phyloP scores from a whole-genome alignment of 2,888 invertebrate species.

The Pocota personata region DNA sequence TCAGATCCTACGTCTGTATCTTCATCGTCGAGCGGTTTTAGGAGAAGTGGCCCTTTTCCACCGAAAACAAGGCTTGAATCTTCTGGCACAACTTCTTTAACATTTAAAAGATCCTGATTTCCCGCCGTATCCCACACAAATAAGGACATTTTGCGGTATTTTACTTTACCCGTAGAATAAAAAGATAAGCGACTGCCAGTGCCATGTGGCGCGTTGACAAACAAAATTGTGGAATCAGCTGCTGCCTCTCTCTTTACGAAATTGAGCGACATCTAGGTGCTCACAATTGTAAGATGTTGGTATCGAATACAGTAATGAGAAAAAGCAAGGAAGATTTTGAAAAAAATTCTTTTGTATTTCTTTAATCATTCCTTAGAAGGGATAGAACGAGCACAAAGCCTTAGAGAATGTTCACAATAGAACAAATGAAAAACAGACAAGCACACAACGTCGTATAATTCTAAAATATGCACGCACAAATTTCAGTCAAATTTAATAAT shows the following conservation, averaged over 20 bases:
- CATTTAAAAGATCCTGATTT: conserved; percentile 76
- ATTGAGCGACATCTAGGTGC: not conserved
- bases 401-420: too few species aligned
- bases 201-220: conserved; percentile 8
- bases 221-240: not conserved
- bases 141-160: conserved; percentile 76
- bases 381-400: too few species aligned
- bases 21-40: conserved; percentile 41
- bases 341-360: too few species aligned
- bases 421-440: too few species aligned
- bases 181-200: not conserved
- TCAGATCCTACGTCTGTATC: conserved; percentile 61
- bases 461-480: too few species aligned
- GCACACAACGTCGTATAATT: too few species aligned
- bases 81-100: not conserved
- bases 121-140: conserved; percentile 80
- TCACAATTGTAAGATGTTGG: not conserved
- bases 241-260: not conserved
- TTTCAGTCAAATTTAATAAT: too few species aligned
- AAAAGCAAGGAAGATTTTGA: not conserved
- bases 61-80: not conserved
- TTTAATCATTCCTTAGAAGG: too few species aligned
- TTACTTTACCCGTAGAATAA: not conserved
- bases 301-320: not conserved
- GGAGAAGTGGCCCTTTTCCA: conserved; percentile 19